A percentile compares a stretch with the other conserved stretches of the same genome.
Evolutionary conservation across 1,140 invertebrate genomes (phyloP).

Genomic region (Leptinotarsa texana): DNA sequence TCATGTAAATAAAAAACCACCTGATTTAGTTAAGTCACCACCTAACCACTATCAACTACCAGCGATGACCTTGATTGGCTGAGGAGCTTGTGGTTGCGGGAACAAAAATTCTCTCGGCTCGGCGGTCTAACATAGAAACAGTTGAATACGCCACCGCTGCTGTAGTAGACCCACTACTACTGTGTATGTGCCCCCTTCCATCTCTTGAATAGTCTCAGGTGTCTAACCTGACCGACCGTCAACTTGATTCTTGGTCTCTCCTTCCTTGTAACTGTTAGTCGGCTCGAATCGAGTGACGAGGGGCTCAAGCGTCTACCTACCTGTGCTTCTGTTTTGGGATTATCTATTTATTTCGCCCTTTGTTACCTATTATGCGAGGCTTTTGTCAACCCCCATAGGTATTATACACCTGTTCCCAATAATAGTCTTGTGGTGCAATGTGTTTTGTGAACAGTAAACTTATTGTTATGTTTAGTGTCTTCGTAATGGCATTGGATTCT

Average conservation of each 20-base stretch:
- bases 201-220: conserved; percentile 29
- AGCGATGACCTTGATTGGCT: conserved; percentile 10
- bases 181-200: conserved; percentile 38
- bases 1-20: background rate
- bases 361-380: conserved; percentile 4
- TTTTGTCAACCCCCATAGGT: background rate
- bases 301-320: conserved; percentile 18
- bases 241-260: conserved; percentile 26
- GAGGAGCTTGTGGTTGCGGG: conserved; percentile 31
- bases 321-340: conserved; percentile 14
- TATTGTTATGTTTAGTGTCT: conserved; percentile 18
- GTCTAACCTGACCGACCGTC: conserved; percentile 29
- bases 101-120: conserved; percentile 34
- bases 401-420: conserved; percentile 9
- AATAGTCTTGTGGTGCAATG: conserved; percentile 9
- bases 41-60: conserved; percentile 28
- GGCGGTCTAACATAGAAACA: conserved; percentile 46
- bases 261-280: conserved; percentile 19
- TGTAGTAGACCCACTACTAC: conserved; percentile 45
- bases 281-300: conserved; percentile 1
- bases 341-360: conserved; percentile 5
- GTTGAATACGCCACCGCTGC: conserved; percentile 52
- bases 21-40: conserved; percentile 12
- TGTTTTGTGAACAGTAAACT: conserved; percentile 15
- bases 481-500: conserved; percentile 8